phyloP scores from a whole-genome alignment of 2,113 vertebrate species.

The Psilopsiagon aurifrons region DNA sequence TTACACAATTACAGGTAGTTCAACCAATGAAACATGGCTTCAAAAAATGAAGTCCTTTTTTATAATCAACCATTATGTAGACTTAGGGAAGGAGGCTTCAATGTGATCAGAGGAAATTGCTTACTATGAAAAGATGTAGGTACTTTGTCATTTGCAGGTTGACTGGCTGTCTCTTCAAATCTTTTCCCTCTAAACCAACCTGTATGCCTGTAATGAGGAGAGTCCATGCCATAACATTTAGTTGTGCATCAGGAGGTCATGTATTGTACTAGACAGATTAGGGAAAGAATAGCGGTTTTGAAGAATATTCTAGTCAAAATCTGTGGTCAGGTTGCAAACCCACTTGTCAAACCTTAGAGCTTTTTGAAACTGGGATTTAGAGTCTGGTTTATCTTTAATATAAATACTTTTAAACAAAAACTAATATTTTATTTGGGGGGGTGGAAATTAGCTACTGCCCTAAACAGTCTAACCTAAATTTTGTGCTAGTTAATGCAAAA shows the following conservation, averaged over 20 bases:
- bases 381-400: background rate
- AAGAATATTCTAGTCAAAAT: background rate
- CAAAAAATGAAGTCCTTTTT: background rate
- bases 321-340: background rate
- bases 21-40: background rate
- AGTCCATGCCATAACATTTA: background rate
- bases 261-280: background rate
- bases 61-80: background rate
- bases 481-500: background rate
- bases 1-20: background rate
- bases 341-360: fast-evolving
- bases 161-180: background rate
- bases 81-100: background rate
- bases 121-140: background rate
- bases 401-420: background rate
- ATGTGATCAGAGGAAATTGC: background rate
- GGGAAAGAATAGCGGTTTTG: background rate
- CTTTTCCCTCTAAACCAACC: background rate
- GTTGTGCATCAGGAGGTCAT: background rate
- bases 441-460: background rate
- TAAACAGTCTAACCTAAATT: background rate
- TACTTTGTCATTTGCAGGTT: background rate
- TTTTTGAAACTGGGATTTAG: background rate
- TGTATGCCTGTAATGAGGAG: background rate
- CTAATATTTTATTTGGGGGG: background rate